A percentile compares a stretch with the other conserved stretches of the same genome.
Conservation (phyloP, 2,113 vertebrate genomes). For the Myrmophylax atrothorax region DNA sequence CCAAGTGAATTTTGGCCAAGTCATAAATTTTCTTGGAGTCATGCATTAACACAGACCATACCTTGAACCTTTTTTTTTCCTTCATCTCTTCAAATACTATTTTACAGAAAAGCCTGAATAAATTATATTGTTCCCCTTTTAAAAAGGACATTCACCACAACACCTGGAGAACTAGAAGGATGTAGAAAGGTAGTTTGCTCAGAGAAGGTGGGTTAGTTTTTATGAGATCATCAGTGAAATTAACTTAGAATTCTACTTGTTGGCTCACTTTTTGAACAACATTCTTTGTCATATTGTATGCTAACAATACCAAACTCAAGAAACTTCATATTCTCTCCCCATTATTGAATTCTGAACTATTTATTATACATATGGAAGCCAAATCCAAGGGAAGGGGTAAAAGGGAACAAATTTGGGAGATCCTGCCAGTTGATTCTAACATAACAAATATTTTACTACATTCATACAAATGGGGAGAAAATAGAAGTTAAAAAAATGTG, state of each 20-base stretch:
- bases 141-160: not conserved
- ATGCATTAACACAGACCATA: not conserved
- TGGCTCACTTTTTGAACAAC: not conserved
- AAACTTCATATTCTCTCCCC: not conserved
- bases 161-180: not conserved
- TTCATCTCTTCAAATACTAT: not conserved
- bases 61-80: rapidly evolving
- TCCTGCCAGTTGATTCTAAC: not conserved
- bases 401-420: not conserved
- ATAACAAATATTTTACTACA: rapidly evolving
- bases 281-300: rapidly evolving
- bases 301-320: not conserved
- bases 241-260: not conserved
- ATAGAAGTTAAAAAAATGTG: not conserved
- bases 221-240: not conserved
- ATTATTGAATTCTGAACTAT: not conserved
- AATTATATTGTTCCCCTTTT: not conserved
- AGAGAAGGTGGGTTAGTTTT: not conserved
- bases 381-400: not conserved
- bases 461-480: not conserved
- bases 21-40: not conserved
- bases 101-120: not conserved
- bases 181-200: not conserved
- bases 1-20: not conserved
- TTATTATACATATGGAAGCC: not conserved